Evolutionary conservation across 2,888 invertebrate species (phyloP).

Genomic region (Blomia tropicalis): DNA sequence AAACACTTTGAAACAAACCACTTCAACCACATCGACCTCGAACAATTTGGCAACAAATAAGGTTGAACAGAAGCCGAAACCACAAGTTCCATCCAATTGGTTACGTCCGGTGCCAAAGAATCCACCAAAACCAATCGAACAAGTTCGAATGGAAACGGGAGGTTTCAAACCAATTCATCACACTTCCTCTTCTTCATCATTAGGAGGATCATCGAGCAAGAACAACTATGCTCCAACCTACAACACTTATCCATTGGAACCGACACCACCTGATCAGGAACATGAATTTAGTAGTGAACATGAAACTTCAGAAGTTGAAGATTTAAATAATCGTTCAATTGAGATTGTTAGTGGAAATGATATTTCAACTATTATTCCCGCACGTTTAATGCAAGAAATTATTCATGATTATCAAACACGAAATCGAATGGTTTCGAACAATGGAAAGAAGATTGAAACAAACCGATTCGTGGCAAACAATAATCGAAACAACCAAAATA

Average conservation of each 20-base stretch:
- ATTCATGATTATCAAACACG: background rate
- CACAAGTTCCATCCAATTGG: background rate
- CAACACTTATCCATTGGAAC: conserved; percentile 5
- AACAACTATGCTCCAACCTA: background rate
- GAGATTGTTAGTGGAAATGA: background rate
- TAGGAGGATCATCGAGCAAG: background rate
- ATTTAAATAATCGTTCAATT: background rate
- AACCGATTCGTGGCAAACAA: background rate
- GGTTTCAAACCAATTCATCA: background rate
- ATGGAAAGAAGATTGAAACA: background rate
- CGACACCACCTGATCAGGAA: background rate
- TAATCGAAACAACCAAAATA: background rate
- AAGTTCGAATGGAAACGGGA: background rate
- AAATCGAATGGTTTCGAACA: background rate
- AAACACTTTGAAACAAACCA: no score
- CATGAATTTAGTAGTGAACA: background rate
- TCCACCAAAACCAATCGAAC: background rate
- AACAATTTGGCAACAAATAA: background rate
- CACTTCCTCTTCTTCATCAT: background rate
- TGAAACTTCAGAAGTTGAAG: background rate
- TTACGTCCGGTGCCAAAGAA: background rate
- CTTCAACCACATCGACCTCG: background rate
- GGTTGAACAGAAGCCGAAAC: background rate
- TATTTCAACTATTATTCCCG: background rate
- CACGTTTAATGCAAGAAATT: conserved; percentile 4